Conservation (phyloP, 1,140 invertebrate genomes). For the Acromyrmex echinatior region DNA sequence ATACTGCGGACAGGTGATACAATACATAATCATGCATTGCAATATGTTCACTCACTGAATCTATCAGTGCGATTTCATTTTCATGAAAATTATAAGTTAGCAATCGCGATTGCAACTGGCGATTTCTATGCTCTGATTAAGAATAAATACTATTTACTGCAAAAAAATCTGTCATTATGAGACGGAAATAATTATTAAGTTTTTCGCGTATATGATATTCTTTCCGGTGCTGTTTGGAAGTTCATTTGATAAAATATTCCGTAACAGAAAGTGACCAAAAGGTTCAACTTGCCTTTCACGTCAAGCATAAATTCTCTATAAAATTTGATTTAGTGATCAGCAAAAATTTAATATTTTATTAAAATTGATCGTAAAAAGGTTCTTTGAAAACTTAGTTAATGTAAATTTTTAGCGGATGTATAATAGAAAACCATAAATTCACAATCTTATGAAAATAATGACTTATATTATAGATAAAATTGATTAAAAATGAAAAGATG, state of each 20-base stretch:
- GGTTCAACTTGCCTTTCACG: background rate
- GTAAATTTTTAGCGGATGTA: background rate
- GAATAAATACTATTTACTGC: constrained; percentile 3
- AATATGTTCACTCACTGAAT: constrained; percentile 28
- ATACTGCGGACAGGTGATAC: constrained; percentile 29
- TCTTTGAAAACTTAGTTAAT: background rate
- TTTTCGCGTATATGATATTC: background rate
- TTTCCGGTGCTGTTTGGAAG: background rate
- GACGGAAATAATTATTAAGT: constrained; percentile 25
- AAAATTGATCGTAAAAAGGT: constrained; percentile 1
- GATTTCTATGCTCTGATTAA: constrained; percentile 57
- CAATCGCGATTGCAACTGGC: background rate
- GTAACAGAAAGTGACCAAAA: background rate
- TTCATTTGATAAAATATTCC: constrained; percentile 3
- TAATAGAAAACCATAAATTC: background rate
- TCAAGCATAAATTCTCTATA: constrained; percentile 11
- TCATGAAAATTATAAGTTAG: constrained; percentile 56
- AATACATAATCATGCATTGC: constrained; percentile 49
- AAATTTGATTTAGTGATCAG: background rate
- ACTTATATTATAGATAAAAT: constrained; percentile 4
- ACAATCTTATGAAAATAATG: background rate
- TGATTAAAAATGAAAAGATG: background rate
- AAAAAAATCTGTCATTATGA: background rate
- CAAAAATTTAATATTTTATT: constrained; percentile 32
- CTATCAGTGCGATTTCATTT: constrained; percentile 35